Evolutionary conservation across 2,797 vertebrate genomes (phyloP).

Genomic region (Sebastes nivosus): DNA sequence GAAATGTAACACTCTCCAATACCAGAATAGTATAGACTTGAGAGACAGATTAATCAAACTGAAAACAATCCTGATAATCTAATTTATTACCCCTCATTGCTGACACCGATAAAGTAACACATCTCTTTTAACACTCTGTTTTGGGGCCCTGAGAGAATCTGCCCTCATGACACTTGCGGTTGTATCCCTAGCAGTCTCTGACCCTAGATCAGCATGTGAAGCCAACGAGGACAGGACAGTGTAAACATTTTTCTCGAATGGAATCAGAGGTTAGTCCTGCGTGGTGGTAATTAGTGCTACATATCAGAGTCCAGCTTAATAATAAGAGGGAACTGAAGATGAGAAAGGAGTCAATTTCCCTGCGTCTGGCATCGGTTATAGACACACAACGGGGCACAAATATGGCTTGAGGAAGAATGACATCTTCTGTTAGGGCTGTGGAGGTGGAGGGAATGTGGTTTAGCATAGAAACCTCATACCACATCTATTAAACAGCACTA

Average conservation of each 20-base stretch:
- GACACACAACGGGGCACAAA: not conserved
- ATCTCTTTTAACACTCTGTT: constrained; percentile 3
- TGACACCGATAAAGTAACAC: not conserved
- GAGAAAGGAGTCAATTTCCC: not conserved
- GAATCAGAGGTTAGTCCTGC: not conserved
- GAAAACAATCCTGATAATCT: not conserved
- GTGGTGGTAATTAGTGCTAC: not conserved
- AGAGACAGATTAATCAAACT: not conserved
- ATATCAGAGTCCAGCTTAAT: not conserved
- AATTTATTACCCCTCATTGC: not conserved
- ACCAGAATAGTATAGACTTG: not conserved
- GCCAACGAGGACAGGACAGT: not conserved
- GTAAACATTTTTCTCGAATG: constrained; percentile 29
- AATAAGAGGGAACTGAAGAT: not conserved
- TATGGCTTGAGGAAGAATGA: constrained; percentile 43
- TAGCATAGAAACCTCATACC: not conserved
- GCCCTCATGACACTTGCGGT: not conserved
- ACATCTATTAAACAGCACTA: not conserved
- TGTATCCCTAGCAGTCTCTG: not conserved
- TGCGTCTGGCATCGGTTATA: not conserved
- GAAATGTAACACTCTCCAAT: not conserved
- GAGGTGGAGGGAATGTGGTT: not conserved
- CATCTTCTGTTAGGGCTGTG: not conserved
- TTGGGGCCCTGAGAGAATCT: constrained; percentile 37
- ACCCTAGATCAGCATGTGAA: not conserved